phyloP scores from a whole-genome alignment of 2,888 invertebrate genomes.

The Leucophenga montana region DNA sequence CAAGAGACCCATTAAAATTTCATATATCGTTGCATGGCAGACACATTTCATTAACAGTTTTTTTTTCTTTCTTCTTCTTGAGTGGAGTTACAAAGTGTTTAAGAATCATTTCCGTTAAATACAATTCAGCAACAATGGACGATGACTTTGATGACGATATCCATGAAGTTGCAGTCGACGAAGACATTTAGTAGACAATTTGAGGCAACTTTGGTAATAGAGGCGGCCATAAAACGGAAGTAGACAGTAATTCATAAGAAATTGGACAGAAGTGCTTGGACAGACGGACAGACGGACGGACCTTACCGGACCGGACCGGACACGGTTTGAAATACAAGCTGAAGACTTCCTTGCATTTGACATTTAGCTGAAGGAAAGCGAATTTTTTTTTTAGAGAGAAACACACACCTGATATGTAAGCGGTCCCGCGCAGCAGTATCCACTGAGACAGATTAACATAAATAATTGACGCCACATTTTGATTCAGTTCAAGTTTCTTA shows the following conservation, averaged over 20 bases:
- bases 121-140: background rate
- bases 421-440: constrained; percentile 67
- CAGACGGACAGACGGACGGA: background rate
- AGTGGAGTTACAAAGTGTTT: constrained; percentile 22
- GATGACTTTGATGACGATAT: background rate
- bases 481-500: background rate
- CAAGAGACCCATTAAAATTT: constrained; percentile 47
- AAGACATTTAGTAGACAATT: background rate
- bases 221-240: constrained; percentile 48
- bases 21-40: constrained; percentile 37
- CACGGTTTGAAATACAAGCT: too few relatives aligned
- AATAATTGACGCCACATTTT: constrained; percentile 67
- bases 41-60: constrained; percentile 56
- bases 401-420: constrained; percentile 68
- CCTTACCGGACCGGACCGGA: too few relatives aligned
- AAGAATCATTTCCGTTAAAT: constrained; percentile 51
- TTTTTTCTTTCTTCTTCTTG: constrained; percentile 41
- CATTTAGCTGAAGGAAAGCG: background rate
- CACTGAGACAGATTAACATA: constrained; percentile 59
- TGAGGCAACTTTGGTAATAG: background rate
- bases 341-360: constrained; percentile 10
- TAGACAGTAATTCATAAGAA: constrained; percentile 15
- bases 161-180: background rate
- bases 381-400: background rate
- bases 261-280: background rate